Evolutionary conservation across 2,888 invertebrate genomes (phyloP), one percentile per base, ranked within the genome.

Genomic region (Cheilosia scutellata): DNA sequence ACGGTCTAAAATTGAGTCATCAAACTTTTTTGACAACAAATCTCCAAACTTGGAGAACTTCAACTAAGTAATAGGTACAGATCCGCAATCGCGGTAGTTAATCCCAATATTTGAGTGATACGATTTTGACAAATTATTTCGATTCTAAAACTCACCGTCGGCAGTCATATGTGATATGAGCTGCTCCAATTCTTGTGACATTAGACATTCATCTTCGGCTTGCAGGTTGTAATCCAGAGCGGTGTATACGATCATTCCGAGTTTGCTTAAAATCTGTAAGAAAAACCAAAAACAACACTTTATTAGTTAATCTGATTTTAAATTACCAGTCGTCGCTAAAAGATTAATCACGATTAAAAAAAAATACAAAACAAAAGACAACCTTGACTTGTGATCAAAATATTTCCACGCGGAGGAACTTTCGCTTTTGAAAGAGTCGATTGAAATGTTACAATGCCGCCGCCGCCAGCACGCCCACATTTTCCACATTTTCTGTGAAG

Each of bases 181-280:
- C 68, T 95, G 94, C 92, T 97, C 97, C 88, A 98, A 94, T 91
- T 97, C 97, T 13, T 95, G 95, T 88, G 97, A 96, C 89, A 98
- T 95, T 89, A 95, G 95, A 88, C 97, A 94, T 93, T 98, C 98
- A 93, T 98, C 97, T 87, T 96, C 96, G 89, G 96, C 96, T 53
- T 95, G 95, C 90, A 97, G 94, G 88, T 97, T 97, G 93, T 96
- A 97, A 93, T 98, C 98, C 92, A 98, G 93, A 47, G 98, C 97
- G 89, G 95, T 95, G 93, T 97, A 98, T 89, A 98, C 95, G 89
- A 97, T 95, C 89, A 96, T 93, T 55, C 98, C 98, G 90, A 98
- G 93, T 89, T 95, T 95, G 87, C 95, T 95, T 88, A 97, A 94
- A 91, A 96, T 93, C 97, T 97, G 94, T 2, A 94, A 94, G 90